Conservation (phyloP, 2,113 vertebrate species). For the Stigmatopora nigra region DNA sequence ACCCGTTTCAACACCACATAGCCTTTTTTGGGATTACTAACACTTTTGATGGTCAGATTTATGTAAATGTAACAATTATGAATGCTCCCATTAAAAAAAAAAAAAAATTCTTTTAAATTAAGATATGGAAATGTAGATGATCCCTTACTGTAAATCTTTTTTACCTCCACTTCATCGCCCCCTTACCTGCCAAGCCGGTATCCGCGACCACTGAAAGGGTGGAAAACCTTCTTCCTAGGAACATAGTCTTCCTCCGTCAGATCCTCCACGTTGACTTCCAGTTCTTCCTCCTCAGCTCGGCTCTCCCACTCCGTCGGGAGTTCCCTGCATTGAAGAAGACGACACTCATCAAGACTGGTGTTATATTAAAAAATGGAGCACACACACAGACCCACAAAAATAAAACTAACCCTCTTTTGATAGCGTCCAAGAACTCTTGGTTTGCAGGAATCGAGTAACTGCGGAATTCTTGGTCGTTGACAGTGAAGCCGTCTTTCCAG, state of each 20-base stretch:
- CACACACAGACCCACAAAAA: not conserved
- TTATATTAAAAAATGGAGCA: not conserved
- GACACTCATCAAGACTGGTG: not conserved
- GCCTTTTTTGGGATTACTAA: not conserved
- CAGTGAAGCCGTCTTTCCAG: constrained; percentile 94
- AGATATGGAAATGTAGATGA: not conserved
- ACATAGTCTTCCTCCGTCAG: constrained; percentile 81
- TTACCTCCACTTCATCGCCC: not conserved
- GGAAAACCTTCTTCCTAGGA: constrained; percentile 79
- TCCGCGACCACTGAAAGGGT: constrained; percentile 85
- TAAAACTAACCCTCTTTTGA: constrained; percentile 80
- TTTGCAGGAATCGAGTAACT: constrained; percentile 79
- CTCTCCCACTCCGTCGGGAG: constrained; percentile 81
- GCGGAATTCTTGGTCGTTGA: constrained; percentile 83
- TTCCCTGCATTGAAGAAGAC: constrained; percentile 68
- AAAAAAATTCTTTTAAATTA: too few species aligned
- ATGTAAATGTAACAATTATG: not conserved
- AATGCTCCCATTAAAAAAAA: too few species aligned
- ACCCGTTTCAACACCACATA: not conserved
- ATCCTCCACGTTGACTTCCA: constrained; percentile 89
- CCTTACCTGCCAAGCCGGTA: constrained; percentile 88
- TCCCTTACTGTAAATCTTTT: not conserved
- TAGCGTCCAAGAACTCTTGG: constrained; percentile 87
- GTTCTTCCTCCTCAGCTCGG: constrained; percentile 80
- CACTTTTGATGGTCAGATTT: not conserved